Base-by-base conservation (phyloP, 2,113 vertebrate genomes). In the Sturnira hondurensis region DNA sequence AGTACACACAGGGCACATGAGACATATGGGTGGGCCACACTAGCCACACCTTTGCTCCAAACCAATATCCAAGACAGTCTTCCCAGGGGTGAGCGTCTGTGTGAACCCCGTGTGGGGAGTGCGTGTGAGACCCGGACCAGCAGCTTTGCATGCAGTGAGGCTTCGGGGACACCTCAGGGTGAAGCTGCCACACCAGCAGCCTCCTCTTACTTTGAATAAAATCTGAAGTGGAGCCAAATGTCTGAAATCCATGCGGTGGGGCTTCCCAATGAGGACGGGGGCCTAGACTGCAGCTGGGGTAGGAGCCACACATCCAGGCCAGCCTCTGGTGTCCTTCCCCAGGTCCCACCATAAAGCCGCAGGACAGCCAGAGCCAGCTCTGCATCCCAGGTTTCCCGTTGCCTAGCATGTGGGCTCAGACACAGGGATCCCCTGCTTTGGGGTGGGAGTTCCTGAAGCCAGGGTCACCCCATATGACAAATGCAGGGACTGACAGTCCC, bases 91-190 rank as follows among this genome's bases (percentile, higher is more conserved):
- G 31, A 50, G 4, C 50, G 24, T 9, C 9, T n/a, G 26, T 7
- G 20, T 10, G 74, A 41, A 11, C 31, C 61, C 38, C 33, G 31
- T 7, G 3, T 10, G 20, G 20, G 33, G 54, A 17, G 3, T 19
- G 4, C 1, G 2, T 3, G 0, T 8, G 85, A 1, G 5, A 11
- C 15, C 68, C 15, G 7, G 45, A 17, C 33, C 31, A 9, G 68
- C 86, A 84, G 58, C 38, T 24, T 26, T 5, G 0, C 33, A 2
- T 5, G 0, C 33, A 3, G 28, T 11, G n/a, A 10, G 28, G 0
- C 19, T 26, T 9, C 2, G 5, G 33, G 45, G 47, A 31, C 1
- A 1, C 71, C 82, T 20, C 24, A 3, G 47, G 61, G 63, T 1
- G 0, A 15, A 58, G 7, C 50, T 31, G 10, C 4, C 1, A 7